These are phyloP conservation scores for Odontamblyopus rebecca DNA, from an alignment of 2,797 vertebrate genomes.

Conservation along the genomic window DNA sequence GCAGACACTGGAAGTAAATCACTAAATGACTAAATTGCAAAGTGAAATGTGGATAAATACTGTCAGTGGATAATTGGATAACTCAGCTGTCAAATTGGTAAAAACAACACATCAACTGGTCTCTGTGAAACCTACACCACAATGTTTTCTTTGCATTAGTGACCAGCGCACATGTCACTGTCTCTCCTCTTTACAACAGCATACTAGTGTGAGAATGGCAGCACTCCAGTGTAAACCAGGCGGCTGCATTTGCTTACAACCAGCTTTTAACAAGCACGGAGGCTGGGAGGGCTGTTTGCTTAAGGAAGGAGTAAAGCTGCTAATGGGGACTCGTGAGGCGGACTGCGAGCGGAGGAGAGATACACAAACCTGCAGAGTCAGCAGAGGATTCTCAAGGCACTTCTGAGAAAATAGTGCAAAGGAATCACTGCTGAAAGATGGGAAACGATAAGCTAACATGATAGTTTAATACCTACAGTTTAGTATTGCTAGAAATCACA, in stretches of 20 bases:
- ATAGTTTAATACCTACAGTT: not conserved
- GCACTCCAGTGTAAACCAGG: constrained; percentile 22
- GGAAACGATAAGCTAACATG: not conserved
- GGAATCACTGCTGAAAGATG: not conserved
- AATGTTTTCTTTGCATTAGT: constrained; percentile 18
- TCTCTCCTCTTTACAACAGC: constrained; percentile 16
- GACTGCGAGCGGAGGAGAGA: constrained; percentile 7
- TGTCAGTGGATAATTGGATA: not conserved
- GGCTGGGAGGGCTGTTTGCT: constrained; percentile 37
- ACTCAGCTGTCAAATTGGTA: not conserved
- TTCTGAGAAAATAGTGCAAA: constrained; percentile 4
- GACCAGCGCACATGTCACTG: constrained; percentile 24
- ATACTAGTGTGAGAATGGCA: constrained; percentile 6
- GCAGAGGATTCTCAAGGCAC: constrained; percentile 49
- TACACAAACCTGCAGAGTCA: constrained; percentile 29
- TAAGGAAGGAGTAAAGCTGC: constrained; percentile 30
- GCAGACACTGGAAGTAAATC: too few species aligned
- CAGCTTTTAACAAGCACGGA: constrained; percentile 23
- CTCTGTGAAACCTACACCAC: not conserved
- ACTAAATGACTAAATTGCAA: not conserved
- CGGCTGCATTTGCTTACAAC: constrained; percentile 36
- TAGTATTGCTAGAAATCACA: not conserved
- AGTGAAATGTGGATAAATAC: not conserved
- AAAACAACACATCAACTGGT: not conserved
- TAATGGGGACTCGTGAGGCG: constrained; percentile 24